Percentiles rank a stretch among this genome's conserved stretches.
Evolutionary conservation across 2,888 invertebrate species (phyloP).

Genomic region (Eupithecia subumbrata): DNA sequence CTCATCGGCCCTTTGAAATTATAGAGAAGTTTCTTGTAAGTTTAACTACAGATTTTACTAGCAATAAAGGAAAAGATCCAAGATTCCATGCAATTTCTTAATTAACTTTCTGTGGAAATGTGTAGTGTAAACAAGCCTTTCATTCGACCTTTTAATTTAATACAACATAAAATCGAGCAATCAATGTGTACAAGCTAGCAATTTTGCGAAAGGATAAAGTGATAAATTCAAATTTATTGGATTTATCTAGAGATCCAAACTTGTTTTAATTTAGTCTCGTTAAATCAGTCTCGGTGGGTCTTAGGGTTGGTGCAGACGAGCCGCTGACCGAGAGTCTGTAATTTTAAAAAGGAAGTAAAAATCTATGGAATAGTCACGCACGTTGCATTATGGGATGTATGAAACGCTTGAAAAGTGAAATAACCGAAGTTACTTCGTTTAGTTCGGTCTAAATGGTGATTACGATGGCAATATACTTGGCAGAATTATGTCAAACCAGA

Average conservation of each 20-base stretch:
- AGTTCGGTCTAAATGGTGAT: no score
- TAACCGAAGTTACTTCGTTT: no score
- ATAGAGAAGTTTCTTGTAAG: not conserved
- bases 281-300: not conserved
- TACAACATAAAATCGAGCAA: not conserved
- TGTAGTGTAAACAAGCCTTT: not conserved
- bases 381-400: no score
- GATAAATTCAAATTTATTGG: slow-evolving; percentile 8
- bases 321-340: not conserved
- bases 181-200: not conserved
- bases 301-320: not conserved
- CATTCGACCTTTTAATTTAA: not conserved
- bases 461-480: no score
- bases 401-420: no score
- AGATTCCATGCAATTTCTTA: not conserved
- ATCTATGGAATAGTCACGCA: no score
- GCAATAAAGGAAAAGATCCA: not conserved
- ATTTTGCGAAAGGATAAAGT: slow-evolving; percentile 18
- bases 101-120: not conserved
- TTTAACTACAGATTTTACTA: not conserved
- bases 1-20: not conserved
- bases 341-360: no score
- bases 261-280: slow-evolving; percentile 13
- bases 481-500: no score
- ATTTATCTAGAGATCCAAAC: slow-evolving; percentile 15